Percentiles rank a stretch among this genome's conserved stretches.
Conservation (phyloP, 2,888 invertebrate species). For the Lycocerus yunnanus region DNA sequence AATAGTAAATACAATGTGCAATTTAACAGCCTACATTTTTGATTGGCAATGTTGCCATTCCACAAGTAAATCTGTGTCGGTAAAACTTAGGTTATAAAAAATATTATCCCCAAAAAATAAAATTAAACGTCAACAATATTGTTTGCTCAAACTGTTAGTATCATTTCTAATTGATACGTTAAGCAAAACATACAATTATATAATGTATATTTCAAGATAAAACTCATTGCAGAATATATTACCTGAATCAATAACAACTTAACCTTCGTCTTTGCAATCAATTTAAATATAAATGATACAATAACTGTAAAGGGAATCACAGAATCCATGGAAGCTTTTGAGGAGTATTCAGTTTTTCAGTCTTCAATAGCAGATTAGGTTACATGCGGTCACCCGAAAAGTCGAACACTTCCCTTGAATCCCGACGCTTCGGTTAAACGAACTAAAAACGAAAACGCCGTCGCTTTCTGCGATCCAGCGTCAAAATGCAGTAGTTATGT, state of each 20-base stretch:
- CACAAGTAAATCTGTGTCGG: too few relatives aligned
- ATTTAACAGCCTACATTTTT: too few relatives aligned
- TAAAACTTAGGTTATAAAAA: background rate
- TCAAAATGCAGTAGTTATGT: background rate
- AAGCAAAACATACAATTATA: too few relatives aligned
- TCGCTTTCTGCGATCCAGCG: background rate
- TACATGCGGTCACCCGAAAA: background rate
- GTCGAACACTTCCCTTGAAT: background rate
- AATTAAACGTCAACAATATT: background rate
- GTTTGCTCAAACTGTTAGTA: background rate
- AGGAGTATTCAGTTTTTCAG: background rate
- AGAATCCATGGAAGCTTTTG: background rate
- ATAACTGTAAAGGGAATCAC: background rate
- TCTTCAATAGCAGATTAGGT: background rate
- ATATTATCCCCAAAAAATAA: background rate
- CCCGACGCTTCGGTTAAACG: background rate
- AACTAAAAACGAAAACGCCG: background rate
- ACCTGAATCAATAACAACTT: too few relatives aligned
- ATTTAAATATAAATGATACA: background rate
- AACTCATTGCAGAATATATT: background rate
- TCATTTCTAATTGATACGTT: background rate
- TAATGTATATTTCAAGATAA: background rate
- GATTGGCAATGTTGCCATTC: too few relatives aligned
- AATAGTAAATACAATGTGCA: too few relatives aligned
- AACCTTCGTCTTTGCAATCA: too few relatives aligned